These are phyloP conservation scores for Oophaga sylvatica DNA, from an alignment of 2,797 vertebrate species.

Conservation along the genomic window DNA sequence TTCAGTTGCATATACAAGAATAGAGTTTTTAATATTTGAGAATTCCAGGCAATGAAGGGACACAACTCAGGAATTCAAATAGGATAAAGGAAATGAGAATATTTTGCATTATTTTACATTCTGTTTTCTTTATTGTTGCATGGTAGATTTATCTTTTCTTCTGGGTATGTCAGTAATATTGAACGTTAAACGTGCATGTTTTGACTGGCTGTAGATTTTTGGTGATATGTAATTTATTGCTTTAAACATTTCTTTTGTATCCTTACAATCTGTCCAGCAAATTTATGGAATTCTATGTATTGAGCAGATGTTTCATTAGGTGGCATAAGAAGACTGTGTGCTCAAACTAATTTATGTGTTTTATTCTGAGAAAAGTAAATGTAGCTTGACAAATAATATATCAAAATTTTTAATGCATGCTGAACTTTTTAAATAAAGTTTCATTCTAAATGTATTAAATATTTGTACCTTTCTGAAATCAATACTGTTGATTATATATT, in stretches of 20 bases:
- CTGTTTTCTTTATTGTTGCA: not conserved
- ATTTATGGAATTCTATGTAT: constrained; percentile 58
- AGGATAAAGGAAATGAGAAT: not conserved
- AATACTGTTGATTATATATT: not conserved
- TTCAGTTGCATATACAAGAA: not conserved
- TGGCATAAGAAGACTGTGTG: constrained; percentile 32
- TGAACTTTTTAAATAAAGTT: not conserved
- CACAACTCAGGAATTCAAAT: not conserved
- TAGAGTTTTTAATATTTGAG: not conserved
- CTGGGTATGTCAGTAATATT: not conserved
- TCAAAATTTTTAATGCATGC: not conserved
- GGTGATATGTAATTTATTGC: constrained; percentile 41
- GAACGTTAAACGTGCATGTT: not conserved
- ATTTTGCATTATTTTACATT: not conserved
- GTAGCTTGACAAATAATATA: constrained; percentile 30
- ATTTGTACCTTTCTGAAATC: not conserved
- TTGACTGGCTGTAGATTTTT: constrained; percentile 22
- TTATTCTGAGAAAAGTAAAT: constrained; percentile 31
- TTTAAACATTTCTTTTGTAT: constrained; percentile 45
- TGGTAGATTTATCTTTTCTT: not conserved
- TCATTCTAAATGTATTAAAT: not conserved
- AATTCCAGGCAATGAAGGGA: not conserved
- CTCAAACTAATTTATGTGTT: constrained; percentile 47
- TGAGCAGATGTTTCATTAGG: constrained; percentile 57
- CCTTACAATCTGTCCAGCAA: constrained; percentile 54